Evolutionary conservation across 2,113 vertebrate genomes (phyloP).

Genomic region (Monopterus albus): DNA sequence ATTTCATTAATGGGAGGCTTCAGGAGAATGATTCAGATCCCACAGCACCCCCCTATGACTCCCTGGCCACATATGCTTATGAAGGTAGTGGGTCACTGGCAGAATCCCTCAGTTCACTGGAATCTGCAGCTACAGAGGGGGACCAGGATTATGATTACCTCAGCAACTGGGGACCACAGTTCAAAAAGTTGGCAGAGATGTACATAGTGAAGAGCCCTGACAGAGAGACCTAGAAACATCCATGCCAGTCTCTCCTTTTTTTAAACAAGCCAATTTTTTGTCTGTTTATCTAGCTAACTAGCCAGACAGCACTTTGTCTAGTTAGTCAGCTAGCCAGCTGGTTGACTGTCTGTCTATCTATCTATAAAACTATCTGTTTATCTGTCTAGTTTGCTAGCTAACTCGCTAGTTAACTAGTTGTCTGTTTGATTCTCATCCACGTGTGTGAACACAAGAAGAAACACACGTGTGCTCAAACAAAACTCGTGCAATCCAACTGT

Average conservation of each 20-base stretch:
- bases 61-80: constrained; percentile 95
- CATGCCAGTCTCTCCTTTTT: constrained; percentile 30
- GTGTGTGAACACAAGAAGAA: constrained; percentile 10
- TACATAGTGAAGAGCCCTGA: constrained; percentile 94
- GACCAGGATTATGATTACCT: constrained; percentile 99
- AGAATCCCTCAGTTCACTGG: constrained; percentile 95
- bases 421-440: constrained; percentile 57
- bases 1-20: constrained; percentile 94
- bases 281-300: constrained; percentile 54
- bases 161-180: constrained; percentile 94
- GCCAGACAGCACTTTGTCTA: constrained; percentile 45
- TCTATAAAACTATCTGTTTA: constrained; percentile 67
- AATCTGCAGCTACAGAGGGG: constrained; percentile 91
- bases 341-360: constrained; percentile 54
- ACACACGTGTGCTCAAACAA: neutral
- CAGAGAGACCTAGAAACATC: constrained; percentile 86
- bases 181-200: constrained; percentile 97
- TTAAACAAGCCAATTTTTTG: constrained; percentile 32
- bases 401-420: constrained; percentile 59
- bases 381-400: constrained; percentile 71
- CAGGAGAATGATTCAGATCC: constrained; percentile 95
- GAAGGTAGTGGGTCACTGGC: constrained; percentile 94
- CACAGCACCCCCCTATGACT: constrained; percentile 95
- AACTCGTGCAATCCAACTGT: constrained; percentile 6
- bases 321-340: constrained; percentile 51